Evolutionary conservation across 2,888 invertebrate species (phyloP).

Genomic region (Gastracanthus pulcherrimus): DNA sequence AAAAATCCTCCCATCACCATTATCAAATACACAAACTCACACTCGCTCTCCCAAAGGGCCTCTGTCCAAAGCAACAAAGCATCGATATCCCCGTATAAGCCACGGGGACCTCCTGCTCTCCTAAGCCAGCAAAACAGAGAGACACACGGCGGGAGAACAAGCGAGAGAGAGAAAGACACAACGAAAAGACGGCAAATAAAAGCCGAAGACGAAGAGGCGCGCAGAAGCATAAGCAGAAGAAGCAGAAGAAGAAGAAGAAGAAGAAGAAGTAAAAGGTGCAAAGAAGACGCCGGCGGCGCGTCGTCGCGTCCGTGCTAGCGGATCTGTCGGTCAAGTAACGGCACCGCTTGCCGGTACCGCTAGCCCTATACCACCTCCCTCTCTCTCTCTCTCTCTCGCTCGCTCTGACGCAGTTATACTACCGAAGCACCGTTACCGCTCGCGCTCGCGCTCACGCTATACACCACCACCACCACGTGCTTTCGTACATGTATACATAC

Average conservation of each 20-base stretch:
- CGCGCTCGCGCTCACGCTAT: neutral
- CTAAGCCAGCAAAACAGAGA: neutral
- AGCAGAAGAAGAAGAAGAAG: neutral
- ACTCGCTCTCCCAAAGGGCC: too few species aligned
- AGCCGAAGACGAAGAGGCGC: neutral
- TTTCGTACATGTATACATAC: neutral
- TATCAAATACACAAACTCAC: too few species aligned
- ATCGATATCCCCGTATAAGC: neutral
- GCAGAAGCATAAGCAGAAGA: too few species aligned
- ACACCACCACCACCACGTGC: slow-evolving; percentile 1
- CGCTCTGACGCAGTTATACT: slow-evolving; percentile 46
- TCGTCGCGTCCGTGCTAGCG: slow-evolving; percentile 72
- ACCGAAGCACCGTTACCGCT: slow-evolving; percentile 47
- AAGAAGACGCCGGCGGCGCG: slow-evolving; percentile 45
- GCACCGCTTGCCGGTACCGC: slow-evolving; percentile 74
- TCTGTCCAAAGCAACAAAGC: neutral
- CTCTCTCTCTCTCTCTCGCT: slow-evolving; percentile 60
- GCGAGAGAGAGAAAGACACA: slow-evolving; percentile 21
- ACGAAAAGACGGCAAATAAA: neutral
- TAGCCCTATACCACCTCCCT: slow-evolving; percentile 63
- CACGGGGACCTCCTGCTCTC: neutral
- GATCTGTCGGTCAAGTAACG: slow-evolving; percentile 78
- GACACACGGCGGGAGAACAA: neutral
- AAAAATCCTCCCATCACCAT: too few species aligned
- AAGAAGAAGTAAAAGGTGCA: slow-evolving; percentile 19